These are phyloP conservation scores for Tetramorium bicarinatum DNA, from an alignment of 2,888 invertebrate genomes.

Conservation along the genomic window DNA sequence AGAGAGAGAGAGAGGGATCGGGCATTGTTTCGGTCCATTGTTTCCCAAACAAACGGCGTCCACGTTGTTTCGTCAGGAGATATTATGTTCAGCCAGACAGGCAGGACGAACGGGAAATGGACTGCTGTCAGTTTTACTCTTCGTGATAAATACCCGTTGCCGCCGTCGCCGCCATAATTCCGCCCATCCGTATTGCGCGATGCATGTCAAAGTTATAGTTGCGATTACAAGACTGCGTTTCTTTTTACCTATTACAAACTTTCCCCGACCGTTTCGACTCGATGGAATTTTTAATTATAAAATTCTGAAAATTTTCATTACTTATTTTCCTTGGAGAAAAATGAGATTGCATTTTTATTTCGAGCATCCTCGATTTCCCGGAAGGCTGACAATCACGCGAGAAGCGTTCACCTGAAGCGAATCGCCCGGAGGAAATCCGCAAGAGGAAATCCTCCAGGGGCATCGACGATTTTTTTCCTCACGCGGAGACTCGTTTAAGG, in stretches of 20 bases:
- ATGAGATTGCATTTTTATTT: neutral
- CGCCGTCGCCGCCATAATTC: conserved; percentile 61
- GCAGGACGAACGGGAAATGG: conserved; percentile 85
- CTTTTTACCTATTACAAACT: neutral
- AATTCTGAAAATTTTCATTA: neutral
- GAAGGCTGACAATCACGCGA: neutral
- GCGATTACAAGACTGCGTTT: neutral
- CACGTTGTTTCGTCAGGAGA: conserved; percentile 85
- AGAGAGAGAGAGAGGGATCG: conserved; percentile 73
- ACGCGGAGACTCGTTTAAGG: conserved; percentile 41
- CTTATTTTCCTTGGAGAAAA: neutral
- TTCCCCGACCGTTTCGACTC: neutral
- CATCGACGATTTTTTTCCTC: conserved; percentile 60
- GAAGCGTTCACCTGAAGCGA: neutral
- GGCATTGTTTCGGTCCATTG: conserved; percentile 85
- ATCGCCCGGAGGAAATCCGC: neutral
- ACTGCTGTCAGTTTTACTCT: conserved; percentile 86
- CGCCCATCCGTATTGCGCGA: conserved; percentile 47
- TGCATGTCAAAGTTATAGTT: conserved; percentile 29
- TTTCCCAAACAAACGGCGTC: conserved; percentile 85
- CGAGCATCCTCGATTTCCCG: neutral
- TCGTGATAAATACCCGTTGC: conserved; percentile 82
- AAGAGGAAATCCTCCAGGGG: conserved; percentile 6
- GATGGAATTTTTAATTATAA: neutral
- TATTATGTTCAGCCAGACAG: conserved; percentile 83